Percentiles rank a stretch among this genome's conserved stretches.
Evolutionary conservation across 2,113 vertebrate species (phyloP).

Genomic region (Nanger granti): DNA sequence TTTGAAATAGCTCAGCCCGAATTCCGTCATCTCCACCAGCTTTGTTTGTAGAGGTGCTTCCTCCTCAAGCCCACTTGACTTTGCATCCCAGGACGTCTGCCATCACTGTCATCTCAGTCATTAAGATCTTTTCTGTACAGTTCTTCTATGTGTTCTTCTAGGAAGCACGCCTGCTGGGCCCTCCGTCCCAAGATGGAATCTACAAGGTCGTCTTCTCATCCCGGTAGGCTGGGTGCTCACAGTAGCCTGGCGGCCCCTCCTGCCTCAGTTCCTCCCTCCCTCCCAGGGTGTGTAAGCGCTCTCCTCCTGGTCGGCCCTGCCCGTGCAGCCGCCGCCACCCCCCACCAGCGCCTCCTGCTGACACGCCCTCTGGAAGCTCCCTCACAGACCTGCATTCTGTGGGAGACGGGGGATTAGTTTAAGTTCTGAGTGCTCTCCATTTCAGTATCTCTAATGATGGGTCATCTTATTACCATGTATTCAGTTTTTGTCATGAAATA

Average conservation of each 20-base stretch:
- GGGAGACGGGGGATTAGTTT: neutral
- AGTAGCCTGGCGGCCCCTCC: neutral
- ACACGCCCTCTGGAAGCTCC: neutral
- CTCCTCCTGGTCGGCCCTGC: neutral
- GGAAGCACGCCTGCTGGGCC: neutral
- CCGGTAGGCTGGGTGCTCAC: neutral
- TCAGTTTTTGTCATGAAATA: neutral
- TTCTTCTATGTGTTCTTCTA: neutral
- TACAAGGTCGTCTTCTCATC: neutral
- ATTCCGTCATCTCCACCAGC: neutral
- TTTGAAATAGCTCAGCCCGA: neutral
- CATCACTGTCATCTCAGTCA: no score
- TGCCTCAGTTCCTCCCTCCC: neutral
- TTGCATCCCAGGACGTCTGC: no score
- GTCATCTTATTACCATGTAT: neutral
- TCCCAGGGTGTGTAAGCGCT: neutral
- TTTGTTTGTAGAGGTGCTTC: neutral
- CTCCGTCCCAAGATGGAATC: neutral
- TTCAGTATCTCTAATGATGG: neutral
- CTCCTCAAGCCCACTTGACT: fast-evolving
- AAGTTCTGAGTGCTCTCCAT: neutral
- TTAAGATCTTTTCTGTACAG: neutral
- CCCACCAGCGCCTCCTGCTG: neutral
- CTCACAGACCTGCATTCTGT: neutral
- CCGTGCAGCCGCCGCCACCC: no score